Evolutionary conservation across 2,797 vertebrate genomes (phyloP), one percentile per base, ranked within the genome.

Genomic region (Alosa sapidissima): DNA sequence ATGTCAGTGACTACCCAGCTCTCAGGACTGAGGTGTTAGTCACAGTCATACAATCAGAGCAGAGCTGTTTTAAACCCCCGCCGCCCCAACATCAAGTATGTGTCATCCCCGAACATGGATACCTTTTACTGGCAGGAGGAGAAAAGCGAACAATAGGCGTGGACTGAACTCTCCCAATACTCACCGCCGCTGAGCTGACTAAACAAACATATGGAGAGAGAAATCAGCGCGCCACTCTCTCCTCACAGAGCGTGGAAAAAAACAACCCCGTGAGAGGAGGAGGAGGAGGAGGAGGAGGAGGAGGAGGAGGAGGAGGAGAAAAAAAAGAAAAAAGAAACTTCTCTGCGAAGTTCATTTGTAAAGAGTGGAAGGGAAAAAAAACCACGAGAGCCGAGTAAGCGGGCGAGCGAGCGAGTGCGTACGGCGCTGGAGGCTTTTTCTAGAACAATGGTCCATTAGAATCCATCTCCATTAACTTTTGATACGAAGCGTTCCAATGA

Each of bases 381-480:
- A 83, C 36, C 82, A 58, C 81, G 33, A 41, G 3, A 85, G 47
- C n/a, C n/a, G 45, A n/a, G 28, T 54, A 33, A 85, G 48, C 89
- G 28, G 82, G 58, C 28, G 55, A 21, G 36, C 52, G 41, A 85
- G 47, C 89, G 84, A 88, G 89, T 90, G 90, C 86, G 90, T 91
- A 94, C 91, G 89, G 6, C 24, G 90, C 94, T 91, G 0, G 85
- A 81, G 94, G 95, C 92, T 91, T 87, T 93, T 92, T 89, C 55
- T 88, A 94, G 92, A 96, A 96, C 92, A 96, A 94, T 93, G 91
- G 87, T 84, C 94, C 95, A 93, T 93, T 91, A 93, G 93, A 93
- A 91, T 95, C 95, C 94, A 93, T 93, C 90, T 94, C 94, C 94
- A 96, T 96, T 95, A 95, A 94, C 90, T 94, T 86, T 89, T 93